phyloP scores from a whole-genome alignment of 2,888 invertebrate species.

The Tiphia femorata region DNA sequence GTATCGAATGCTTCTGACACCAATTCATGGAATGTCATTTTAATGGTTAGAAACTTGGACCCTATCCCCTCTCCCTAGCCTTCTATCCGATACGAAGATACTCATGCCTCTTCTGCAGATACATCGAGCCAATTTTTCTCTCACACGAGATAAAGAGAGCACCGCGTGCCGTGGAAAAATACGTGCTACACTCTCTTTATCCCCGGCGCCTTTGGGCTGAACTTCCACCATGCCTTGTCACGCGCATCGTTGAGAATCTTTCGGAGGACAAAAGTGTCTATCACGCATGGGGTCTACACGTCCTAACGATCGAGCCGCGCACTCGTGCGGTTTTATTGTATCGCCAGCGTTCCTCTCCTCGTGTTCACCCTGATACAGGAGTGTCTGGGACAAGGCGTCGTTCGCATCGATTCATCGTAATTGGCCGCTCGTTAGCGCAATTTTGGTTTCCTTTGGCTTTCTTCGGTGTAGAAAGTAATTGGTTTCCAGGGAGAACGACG shows the following conservation, averaged over 20 bases:
- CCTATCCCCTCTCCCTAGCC: constrained; percentile 1
- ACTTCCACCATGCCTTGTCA: not conserved
- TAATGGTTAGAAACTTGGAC: constrained; percentile 32
- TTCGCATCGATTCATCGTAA: not conserved
- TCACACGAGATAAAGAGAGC: not conserved
- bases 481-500: not conserved
- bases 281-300: constrained; percentile 9
- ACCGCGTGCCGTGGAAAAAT: not conserved
- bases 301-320: constrained; percentile 19
- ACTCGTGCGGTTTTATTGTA: constrained; percentile 5
- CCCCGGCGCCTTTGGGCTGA: not conserved
- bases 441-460: not conserved
- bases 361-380: not conserved
- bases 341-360: not conserved
- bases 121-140: not conserved
- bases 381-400: not conserved
- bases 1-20: constrained; percentile 47
- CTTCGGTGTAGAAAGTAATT: not conserved
- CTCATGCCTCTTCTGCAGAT: too few species aligned
- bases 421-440: constrained; percentile 17
- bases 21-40: constrained; percentile 49
- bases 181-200: not conserved
- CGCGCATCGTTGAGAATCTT: not conserved
- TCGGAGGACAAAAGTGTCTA: not conserved
- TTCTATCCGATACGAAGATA: too few species aligned